A percentile compares a stretch with the other conserved stretches of the same genome.
These are phyloP conservation scores for Manis crassicaudata DNA, from an alignment of 2,797 vertebrate species.

Conservation along the genomic window DNA sequence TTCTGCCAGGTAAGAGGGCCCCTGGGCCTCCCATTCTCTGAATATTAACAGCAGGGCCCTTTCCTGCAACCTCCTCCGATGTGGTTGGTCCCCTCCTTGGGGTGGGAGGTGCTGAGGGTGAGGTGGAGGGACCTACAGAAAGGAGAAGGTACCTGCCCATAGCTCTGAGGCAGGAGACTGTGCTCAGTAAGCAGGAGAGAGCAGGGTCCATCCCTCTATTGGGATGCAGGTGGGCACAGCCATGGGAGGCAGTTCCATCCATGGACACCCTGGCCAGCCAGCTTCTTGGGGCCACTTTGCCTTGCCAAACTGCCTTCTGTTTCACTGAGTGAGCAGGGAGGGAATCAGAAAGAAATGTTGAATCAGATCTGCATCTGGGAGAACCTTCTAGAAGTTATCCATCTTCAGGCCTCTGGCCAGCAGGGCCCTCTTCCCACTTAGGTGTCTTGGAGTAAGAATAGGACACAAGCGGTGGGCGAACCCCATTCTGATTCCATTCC, in stretches of 20 bases:
- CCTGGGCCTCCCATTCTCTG: neutral
- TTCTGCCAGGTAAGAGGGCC: conserved; percentile 92
- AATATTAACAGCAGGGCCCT: neutral
- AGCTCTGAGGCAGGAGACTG: neutral
- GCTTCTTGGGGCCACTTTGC: neutral
- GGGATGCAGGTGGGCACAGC: neutral
- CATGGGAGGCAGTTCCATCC: neutral
- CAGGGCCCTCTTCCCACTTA: neutral
- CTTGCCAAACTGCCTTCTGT: neutral
- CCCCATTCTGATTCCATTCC: neutral
- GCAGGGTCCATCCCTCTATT: neutral
- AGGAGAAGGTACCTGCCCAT: neutral
- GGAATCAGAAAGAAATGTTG: neutral
- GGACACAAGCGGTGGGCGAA: neutral
- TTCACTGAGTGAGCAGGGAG: neutral
- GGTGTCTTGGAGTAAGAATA: neutral
- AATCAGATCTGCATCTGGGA: neutral
- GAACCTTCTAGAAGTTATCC: neutral
- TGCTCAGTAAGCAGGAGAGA: neutral
- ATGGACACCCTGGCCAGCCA: neutral
- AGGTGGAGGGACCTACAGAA: neutral
- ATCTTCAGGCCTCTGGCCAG: neutral
- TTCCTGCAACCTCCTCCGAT: accelerated
- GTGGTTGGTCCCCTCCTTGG: neutral
- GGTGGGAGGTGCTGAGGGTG: accelerated